Percentiles rank a stretch among this genome's conserved stretches.
phyloP scores from a whole-genome alignment of 2,888 invertebrate species.

The Apodemia duryi region DNA sequence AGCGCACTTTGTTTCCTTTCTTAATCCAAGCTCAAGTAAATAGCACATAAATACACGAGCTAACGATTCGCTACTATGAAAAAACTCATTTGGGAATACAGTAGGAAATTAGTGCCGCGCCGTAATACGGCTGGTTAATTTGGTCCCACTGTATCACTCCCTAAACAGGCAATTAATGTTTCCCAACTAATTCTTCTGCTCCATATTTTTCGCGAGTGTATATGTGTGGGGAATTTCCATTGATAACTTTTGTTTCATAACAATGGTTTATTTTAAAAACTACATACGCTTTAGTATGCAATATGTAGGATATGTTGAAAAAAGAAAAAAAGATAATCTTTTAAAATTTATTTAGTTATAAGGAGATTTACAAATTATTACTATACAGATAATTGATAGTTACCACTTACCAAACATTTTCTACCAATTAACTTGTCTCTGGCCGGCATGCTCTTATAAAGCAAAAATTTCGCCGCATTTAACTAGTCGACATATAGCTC shows the following conservation, averaged over 20 bases:
- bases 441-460: no score
- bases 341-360: no score
- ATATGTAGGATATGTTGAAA: no score
- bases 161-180: slow-evolving; percentile 33
- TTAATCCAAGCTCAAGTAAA: slow-evolving; percentile 30
- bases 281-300: no score
- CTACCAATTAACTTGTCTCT: no score
- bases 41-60: slow-evolving; percentile 31
- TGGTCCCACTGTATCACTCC: slow-evolving; percentile 31
- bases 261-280: background rate
- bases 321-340: no score
- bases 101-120: slow-evolving; percentile 24
- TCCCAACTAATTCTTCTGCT: slow-evolving; percentile 26
- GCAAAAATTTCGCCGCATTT: no score
- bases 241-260: slow-evolving; percentile 6
- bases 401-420: no score
- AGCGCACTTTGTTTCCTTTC: slow-evolving; percentile 28
- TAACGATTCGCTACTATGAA: slow-evolving; percentile 23
- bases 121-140: slow-evolving; percentile 29
- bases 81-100: slow-evolving; percentile 27
- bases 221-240: slow-evolving; percentile 22
- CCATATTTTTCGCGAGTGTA: slow-evolving; percentile 28
- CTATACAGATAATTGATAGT: no score
- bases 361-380: no score
- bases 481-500: no score